phyloP scores from a whole-genome alignment of 1,140 invertebrate genomes.

The Lepidostoma basale region DNA sequence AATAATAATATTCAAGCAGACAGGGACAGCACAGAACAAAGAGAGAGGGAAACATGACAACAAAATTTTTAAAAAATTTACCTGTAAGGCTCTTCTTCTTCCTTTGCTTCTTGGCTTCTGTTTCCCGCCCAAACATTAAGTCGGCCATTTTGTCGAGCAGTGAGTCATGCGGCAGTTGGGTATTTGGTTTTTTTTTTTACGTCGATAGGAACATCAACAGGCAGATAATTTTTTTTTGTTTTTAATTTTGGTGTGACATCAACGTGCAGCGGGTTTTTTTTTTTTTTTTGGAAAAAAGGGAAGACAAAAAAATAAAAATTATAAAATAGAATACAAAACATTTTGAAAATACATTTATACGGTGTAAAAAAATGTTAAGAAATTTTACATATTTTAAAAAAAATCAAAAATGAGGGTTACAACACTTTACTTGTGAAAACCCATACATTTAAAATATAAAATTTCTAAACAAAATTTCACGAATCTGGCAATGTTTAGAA shows the following conservation, averaged over 20 bases:
- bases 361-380: too few species aligned
- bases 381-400: too few species aligned
- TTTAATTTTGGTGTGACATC: slow-evolving; percentile 36
- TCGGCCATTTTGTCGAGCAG: slow-evolving; percentile 27
- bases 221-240: slow-evolving; percentile 9
- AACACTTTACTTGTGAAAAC: too few species aligned
- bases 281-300: slow-evolving; percentile 31
- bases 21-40: too few species aligned
- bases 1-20: too few species aligned
- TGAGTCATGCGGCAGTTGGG: slow-evolving; percentile 25
- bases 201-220: slow-evolving; percentile 5
- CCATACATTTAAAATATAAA: too few species aligned
- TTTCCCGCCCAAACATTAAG: slow-evolving; percentile 35
- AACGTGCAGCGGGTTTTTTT: slow-evolving; percentile 43
- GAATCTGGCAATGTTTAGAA: too few species aligned
- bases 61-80: slow-evolving; percentile 66
- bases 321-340: slow-evolving; percentile 7
- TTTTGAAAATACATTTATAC: too few species aligned
- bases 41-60: too few species aligned
- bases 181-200: slow-evolving; percentile 25
- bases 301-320: slow-evolving; percentile 40
- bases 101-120: slow-evolving; percentile 92
- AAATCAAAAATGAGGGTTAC: too few species aligned
- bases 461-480: too few species aligned
- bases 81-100: slow-evolving; percentile 87